Base-by-base conservation (phyloP, 2,888 invertebrate genomes). In the Pseudococcus viburni region DNA sequence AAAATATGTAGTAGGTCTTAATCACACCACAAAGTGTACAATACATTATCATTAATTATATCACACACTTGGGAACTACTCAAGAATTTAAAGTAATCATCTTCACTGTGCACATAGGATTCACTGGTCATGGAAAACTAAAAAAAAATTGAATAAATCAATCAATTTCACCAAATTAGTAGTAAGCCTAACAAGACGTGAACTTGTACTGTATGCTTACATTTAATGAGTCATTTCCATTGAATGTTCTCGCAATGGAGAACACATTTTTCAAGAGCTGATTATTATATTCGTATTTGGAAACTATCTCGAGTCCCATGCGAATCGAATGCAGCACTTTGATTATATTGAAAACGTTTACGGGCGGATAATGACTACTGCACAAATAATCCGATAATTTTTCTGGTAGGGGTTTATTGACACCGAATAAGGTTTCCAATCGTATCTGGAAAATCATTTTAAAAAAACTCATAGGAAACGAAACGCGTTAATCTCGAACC, bases 121-220 rank as follows among this genome's bases (percentile, higher is more conserved):
- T 51, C 51, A 39, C 87, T 83, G 33, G 87, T 80, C 9, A 55
- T 33, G n/a, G 87, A 87, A 15, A 87, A 12, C 87, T 87, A 26
- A 59, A 33, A 22, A 85, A 80, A 80, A n/a, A 80, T 19, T 42
- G 26, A 33, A 33, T n/a, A 3, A 33, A 15, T 8, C 9, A 22
- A 19, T 48, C n/a, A 3, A 33, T 33, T 3, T 3, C 26, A 33
- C 26, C 3, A 33, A 33, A 33, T 33, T 2, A 33, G 26, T 33
- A 33, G 26, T 3, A 33, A 33, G 26, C 26, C 26, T 3, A 33
- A 1, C 26, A 33, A 33, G 26, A 33, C 26, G 1, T 33, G 26
- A 33, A 33, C 26, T 33, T 33, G 26, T 33, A 33, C 3, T 33
- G 26, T 3, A 33, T 33, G 26, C 26, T 33, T 33, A 33, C 26